Evolutionary conservation across 2,113 vertebrate species (phyloP).

Genomic region (Silurus glanis): DNA sequence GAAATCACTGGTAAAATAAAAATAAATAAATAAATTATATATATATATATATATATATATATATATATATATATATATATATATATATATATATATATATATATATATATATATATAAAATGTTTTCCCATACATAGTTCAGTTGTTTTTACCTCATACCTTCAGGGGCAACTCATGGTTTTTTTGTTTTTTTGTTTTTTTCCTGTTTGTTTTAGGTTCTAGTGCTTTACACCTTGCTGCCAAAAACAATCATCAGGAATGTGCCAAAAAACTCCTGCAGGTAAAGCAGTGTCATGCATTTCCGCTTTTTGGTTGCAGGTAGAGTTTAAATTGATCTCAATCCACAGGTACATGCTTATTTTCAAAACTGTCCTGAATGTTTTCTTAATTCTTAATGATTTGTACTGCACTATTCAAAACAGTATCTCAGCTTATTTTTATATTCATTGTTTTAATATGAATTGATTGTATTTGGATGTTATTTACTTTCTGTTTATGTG

Average conservation of each 20-base stretch:
- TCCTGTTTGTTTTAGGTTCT: constrained; percentile 71
- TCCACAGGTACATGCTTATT: background rate
- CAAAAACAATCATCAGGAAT: constrained; percentile 88
- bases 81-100: too few species aligned
- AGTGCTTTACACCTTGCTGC: constrained; percentile 90
- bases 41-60: too few species aligned
- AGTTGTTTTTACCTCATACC: background rate
- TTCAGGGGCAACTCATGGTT: background rate
- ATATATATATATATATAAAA: too few species aligned
- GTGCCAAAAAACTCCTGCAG: constrained; percentile 87
- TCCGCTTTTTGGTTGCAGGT: background rate
- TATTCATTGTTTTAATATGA: too few species aligned
- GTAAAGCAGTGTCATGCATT: constrained; percentile 67
- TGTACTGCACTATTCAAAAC: too few species aligned
- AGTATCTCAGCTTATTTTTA: background rate
- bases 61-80: too few species aligned
- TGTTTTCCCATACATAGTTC: background rate
- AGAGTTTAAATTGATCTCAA: background rate
- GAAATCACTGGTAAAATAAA: background rate
- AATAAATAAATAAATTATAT: too few species aligned
- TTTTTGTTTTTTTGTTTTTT: background rate
- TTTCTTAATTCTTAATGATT: too few species aligned
- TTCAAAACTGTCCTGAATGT: too few species aligned
- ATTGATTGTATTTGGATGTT: too few species aligned
- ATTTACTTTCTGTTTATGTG: too few species aligned